A percentile compares a stretch with the other conserved stretches of the same genome.
Conservation (phyloP, 2,797 vertebrate species). For the Sciaenops ocellatus region DNA sequence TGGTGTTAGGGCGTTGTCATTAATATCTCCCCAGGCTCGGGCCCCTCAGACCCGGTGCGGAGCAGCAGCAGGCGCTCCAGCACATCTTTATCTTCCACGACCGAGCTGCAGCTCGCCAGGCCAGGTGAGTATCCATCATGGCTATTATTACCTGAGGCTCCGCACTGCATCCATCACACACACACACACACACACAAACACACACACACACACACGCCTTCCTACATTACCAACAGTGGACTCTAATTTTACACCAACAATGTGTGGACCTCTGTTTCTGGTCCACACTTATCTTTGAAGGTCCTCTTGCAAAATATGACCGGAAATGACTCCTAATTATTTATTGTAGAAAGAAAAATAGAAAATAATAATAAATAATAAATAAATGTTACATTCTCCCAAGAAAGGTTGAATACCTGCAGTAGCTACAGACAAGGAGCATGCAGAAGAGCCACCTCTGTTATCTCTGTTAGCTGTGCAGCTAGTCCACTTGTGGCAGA, state of each 20-base stretch:
- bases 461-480: too few species aligned
- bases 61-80: conserved; percentile 29
- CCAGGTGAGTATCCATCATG: conserved; percentile 62
- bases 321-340: too few species aligned
- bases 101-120: conserved; percentile 19
- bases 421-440: too few species aligned
- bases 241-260: neutral
- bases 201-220: conserved; percentile 1
- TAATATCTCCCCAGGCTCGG: conserved; percentile 44
- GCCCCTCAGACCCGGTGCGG: neutral
- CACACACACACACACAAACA: conserved; percentile 27
- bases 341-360: too few species aligned
- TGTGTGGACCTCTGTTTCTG: neutral
- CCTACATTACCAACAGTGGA: neutral
- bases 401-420: too few species aligned
- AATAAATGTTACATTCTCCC: too few species aligned
- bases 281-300: too few species aligned
- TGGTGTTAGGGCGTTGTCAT: conserved; percentile 36
- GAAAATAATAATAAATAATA: too few species aligned
- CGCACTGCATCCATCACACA: conserved; percentile 59
- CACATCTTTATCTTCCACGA: conserved; percentile 62
- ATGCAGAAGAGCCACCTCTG: too few species aligned
- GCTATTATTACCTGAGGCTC: conserved; percentile 65
- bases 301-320: neutral
- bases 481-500: too few species aligned